phyloP scores from a whole-genome alignment of 2,888 invertebrate species.

The Synergus gifuensis region DNA sequence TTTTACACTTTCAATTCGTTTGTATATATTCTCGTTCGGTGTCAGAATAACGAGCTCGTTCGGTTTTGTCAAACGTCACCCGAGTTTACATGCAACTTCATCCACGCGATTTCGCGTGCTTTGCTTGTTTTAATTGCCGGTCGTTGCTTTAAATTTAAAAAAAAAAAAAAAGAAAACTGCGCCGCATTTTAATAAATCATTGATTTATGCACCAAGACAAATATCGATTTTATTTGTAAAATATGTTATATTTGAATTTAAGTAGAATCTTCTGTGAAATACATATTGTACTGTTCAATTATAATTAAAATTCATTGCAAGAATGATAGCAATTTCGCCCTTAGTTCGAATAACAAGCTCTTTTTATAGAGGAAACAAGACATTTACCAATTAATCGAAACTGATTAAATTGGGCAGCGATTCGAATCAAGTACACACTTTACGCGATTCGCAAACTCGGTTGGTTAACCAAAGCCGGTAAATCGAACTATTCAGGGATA shows the following conservation, averaged over 20 bases:
- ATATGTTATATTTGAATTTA: no score
- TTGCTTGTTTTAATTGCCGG: neutral
- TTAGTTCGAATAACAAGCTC: neutral
- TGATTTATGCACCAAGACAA: neutral
- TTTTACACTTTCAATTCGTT: neutral
- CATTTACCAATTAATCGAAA: slow-evolving; percentile 28
- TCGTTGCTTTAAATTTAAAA: neutral
- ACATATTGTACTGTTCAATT: no score
- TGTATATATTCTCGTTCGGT: no score
- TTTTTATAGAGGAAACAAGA: neutral
- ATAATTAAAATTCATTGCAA: neutral
- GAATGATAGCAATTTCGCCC: neutral
- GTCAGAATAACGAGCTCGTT: no score
- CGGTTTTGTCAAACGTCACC: no score
- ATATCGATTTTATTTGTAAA: neutral
- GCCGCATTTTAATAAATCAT: neutral
- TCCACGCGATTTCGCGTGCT: neutral
- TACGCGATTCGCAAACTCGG: neutral
- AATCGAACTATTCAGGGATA: slow-evolving; percentile 21
- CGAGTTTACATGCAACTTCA: no score
- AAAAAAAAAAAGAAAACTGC: neutral
- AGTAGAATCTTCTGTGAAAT: no score
- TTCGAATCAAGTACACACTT: neutral
- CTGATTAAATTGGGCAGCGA: slow-evolving; percentile 35
- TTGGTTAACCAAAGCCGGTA: slow-evolving; percentile 16